These are phyloP conservation scores for Aradus depressus DNA, from an alignment of 2,888 invertebrate species.

Conservation along the genomic window DNA sequence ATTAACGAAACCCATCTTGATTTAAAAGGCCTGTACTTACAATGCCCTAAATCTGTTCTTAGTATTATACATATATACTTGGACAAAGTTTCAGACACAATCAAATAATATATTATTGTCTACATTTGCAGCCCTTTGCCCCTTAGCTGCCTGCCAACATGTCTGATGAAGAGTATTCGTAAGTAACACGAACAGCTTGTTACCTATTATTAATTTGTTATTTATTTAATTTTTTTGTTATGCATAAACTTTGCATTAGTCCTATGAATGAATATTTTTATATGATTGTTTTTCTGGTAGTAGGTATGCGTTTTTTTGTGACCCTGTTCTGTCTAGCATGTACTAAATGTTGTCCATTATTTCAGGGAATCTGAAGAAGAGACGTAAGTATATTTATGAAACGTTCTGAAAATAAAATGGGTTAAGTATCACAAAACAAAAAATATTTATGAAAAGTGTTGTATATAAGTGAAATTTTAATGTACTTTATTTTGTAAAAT, in stretches of 20 bases:
- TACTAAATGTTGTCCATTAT: conserved; percentile 31
- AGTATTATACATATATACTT: too few relatives aligned
- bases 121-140: conserved; percentile 15
- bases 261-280: too few relatives aligned
- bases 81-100: too few relatives aligned
- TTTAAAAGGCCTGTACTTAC: too few relatives aligned
- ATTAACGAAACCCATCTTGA: too few relatives aligned
- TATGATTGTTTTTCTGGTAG: too few relatives aligned
- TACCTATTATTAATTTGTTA: neutral
- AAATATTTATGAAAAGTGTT: neutral
- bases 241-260: conserved; percentile 1
- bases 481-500: neutral
- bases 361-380: conserved; percentile 58
- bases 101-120: too few relatives aligned
- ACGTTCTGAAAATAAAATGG: neutral
- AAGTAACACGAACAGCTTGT: conserved; percentile 41
- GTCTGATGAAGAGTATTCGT: conserved; percentile 95
- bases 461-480: neutral
- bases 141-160: conserved; percentile 44
- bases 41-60: too few relatives aligned
- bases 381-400: conserved; percentile 48
- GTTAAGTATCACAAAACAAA: neutral
- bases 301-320: too few relatives aligned
- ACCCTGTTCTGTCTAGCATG: neutral
- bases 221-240: conserved; percentile 3